Evolutionary conservation across 2,888 invertebrate genomes (phyloP).

Genomic region (Siphlonurus alternatus): DNA sequence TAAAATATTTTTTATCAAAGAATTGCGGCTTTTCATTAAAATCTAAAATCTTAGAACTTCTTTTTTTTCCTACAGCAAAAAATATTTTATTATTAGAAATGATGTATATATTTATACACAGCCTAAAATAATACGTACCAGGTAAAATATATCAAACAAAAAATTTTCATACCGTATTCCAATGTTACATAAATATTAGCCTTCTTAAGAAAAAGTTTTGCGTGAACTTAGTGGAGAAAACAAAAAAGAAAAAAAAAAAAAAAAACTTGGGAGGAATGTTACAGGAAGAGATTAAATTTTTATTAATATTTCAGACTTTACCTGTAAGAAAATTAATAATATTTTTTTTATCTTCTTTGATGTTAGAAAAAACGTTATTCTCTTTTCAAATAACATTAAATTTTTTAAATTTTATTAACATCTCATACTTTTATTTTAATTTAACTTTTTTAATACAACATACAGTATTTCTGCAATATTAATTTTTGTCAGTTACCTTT

Average conservation of each 20-base stretch:
- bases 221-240: neutral
- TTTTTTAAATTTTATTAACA: neutral
- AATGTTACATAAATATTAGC: too few relatives aligned
- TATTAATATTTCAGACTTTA: neutral
- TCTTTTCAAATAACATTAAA: neutral
- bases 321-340: neutral
- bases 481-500: too few relatives aligned
- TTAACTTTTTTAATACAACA: neutral
- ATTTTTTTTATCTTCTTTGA: neutral
- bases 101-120: too few relatives aligned
- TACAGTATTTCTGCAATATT: too few relatives aligned
- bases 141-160: too few relatives aligned
- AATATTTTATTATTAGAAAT: too few relatives aligned
- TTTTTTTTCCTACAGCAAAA: too few relatives aligned
- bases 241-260: neutral
- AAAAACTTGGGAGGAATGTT: neutral
- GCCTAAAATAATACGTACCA: too few relatives aligned
- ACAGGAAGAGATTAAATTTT: neutral
- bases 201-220: neutral
- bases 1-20: too few relatives aligned
- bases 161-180: too few relatives aligned
- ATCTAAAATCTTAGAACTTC: too few relatives aligned
- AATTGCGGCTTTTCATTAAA: too few relatives aligned
- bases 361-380: neutral
- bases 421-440: neutral